Percentiles rank a stretch among this genome's conserved stretches.
Conservation (phyloP, 2,888 invertebrate genomes). For the Caenorhabditis sp. region DNA sequence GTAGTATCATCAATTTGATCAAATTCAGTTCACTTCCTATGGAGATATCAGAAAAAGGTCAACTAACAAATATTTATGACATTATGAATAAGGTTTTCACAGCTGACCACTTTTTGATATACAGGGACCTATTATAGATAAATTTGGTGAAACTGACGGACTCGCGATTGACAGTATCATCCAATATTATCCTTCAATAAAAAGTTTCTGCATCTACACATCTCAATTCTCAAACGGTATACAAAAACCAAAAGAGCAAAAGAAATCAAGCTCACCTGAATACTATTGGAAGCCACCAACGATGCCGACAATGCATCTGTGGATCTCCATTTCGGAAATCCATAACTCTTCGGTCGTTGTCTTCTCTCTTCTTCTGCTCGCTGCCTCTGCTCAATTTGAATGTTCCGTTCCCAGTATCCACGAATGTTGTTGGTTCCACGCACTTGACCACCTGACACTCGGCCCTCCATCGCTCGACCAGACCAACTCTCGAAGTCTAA, state of each 20-base stretch:
- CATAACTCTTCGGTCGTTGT: conserved; percentile 69
- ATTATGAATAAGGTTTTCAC: too few species aligned
- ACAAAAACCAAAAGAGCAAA: too few species aligned
- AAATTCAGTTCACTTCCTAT: too few species aligned
- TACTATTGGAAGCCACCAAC: conserved; percentile 78
- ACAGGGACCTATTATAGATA: too few species aligned
- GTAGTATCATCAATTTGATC: too few species aligned
- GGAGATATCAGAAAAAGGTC: too few species aligned
- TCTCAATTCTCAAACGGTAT: neutral
- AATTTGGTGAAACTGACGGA: too few species aligned
- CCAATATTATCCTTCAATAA: too few species aligned
- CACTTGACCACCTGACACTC: conserved; percentile 54
- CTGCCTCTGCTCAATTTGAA: conserved; percentile 64
- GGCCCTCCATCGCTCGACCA: conserved; percentile 63
- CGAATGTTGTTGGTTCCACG: conserved; percentile 63
- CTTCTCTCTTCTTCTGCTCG: conserved; percentile 60
- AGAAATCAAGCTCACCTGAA: conserved; percentile 37
- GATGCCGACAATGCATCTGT: conserved; percentile 80
- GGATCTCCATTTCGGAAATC: conserved; percentile 79
- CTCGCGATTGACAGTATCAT: too few species aligned
- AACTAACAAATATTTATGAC: too few species aligned
- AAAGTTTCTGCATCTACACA: too few species aligned
- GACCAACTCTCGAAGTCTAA: conserved; percentile 67
- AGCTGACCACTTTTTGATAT: too few species aligned
- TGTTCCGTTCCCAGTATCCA: conserved; percentile 74